These are phyloP conservation scores for Melinopterus prodromus DNA, from an alignment of 2,888 invertebrate species.

Conservation along the genomic window DNA sequence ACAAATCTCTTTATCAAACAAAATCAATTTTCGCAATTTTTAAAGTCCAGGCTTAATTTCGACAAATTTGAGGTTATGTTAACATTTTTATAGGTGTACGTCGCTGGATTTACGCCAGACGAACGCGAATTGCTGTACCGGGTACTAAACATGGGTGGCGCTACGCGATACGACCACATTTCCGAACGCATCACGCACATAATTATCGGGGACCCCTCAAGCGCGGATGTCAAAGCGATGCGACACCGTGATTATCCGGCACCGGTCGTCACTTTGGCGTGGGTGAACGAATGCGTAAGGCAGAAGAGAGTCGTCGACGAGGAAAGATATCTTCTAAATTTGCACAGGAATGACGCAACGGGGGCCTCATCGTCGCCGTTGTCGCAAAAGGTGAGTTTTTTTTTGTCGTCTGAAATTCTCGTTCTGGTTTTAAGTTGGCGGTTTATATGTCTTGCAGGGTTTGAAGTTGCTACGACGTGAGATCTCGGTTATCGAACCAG, in stretches of 20 bases:
- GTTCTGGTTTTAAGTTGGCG: neutral
- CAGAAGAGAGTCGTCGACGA: conserved; percentile 68
- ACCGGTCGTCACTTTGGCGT: conserved; percentile 72
- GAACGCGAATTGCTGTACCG: conserved; percentile 73
- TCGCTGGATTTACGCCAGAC: conserved; percentile 71
- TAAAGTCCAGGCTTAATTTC: too few relatives aligned
- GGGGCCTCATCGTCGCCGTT: conserved; percentile 63
- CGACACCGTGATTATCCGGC: conserved; percentile 45
- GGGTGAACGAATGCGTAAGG: conserved; percentile 80
- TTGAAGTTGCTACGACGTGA: conserved; percentile 51
- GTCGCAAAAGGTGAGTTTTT: conserved; percentile 64
- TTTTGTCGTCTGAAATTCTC: neutral
- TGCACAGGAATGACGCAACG: conserved; percentile 32
- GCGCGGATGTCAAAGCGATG: conserved; percentile 60
- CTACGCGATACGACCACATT: conserved; percentile 79
- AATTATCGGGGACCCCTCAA: conserved; percentile 71
- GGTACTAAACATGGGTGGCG: conserved; percentile 82
- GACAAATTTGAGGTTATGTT: conserved; percentile 46
- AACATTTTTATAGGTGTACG: conserved; percentile 64
- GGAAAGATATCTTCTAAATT: conserved; percentile 56
- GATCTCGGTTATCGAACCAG: conserved; percentile 44
- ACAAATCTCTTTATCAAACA: too few relatives aligned
- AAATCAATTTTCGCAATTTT: too few relatives aligned
- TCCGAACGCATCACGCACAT: conserved; percentile 83
- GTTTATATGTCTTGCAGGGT: conserved; percentile 48